Base-by-base conservation (phyloP, 2,113 vertebrate species). In the Columbina picui region DNA sequence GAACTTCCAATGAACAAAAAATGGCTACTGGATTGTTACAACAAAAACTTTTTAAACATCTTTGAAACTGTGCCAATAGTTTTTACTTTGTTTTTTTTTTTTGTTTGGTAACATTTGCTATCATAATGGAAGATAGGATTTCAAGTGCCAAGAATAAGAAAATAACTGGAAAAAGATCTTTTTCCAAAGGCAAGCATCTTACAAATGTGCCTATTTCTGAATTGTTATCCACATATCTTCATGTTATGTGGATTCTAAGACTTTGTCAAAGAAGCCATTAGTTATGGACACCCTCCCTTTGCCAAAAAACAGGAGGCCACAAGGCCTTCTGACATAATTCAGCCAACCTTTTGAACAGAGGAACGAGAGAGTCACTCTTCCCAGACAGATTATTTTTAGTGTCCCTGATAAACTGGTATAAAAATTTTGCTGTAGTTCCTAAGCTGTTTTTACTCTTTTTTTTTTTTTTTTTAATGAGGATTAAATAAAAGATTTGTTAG, bases 111-210 rank as follows among this genome's bases (percentile, higher is more conserved):
- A n/a, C 79, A 19, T 53, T 93, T 43, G 22, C 89, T 88, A 21
- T 91, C 39, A 23, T 74, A 91, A 63, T 52, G 63, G 91, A 95
- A 84, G 57, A 86, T 80, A 93, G 71, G 52, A 86, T 69, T 95
- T 90, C 49, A 76, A 87, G 68, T 94, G 84, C 84, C 89, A 95
- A 93, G 68, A 78, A 95, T 92, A 94, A n/a, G 47, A 95, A 41
- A 96, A 43, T 90, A 77, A 90, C 63, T 78, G 92, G 76, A 79
- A 90, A 78, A 73, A 77, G 32, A 64, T 67, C 18, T 84, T 86
- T 84, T 92, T 78, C 41, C 32, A 84, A 90, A 92, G 80, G 86
- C 94, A 90, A 84, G 64, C 80, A 43, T 92, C 80, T 90, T 87
- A 63, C 29, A 21, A 60, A 80, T 67, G 88, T 94, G 90, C 92